Conservation (phyloP, 2,888 invertebrate genomes). For the Bruchidius siliquastri region DNA sequence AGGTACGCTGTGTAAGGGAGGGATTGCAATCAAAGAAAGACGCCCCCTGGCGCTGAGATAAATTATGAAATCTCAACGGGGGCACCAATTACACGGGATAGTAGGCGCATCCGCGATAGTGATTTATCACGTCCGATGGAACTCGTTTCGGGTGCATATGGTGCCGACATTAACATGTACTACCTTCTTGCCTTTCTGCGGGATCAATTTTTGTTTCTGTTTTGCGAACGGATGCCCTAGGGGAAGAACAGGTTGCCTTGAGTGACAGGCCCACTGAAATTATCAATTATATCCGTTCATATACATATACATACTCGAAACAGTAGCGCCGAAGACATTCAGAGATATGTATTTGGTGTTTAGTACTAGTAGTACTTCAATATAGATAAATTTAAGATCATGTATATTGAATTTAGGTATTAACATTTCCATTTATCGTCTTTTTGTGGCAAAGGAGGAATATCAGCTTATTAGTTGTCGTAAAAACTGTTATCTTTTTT, state of each 20-base stretch:
- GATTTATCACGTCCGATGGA: slow-evolving; percentile 18
- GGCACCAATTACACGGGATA: slow-evolving; percentile 20
- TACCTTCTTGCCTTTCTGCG: neutral
- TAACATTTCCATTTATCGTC: no score
- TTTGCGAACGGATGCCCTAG: neutral
- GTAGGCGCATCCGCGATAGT: slow-evolving; percentile 14
- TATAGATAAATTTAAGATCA: no score
- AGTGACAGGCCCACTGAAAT: neutral
- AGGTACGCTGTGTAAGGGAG: neutral
- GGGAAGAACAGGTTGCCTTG: neutral
- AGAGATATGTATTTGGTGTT: no score
- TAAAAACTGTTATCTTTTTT: no score
- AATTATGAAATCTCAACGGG: slow-evolving; percentile 21
- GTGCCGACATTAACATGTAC: neutral
- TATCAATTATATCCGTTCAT: neutral
- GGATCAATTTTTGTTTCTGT: neutral
- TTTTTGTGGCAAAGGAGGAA: no score
- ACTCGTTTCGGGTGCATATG: slow-evolving; percentile 1
- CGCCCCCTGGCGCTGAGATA: slow-evolving; percentile 7
- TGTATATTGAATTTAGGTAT: no score
- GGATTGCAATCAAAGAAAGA: neutral
- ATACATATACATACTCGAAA: neutral
- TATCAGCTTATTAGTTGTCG: no score
- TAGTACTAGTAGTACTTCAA: no score
- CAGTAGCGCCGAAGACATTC: neutral